A percentile compares a stretch with the other conserved stretches of the same genome.
Evolutionary conservation across 2,113 vertebrate species (phyloP).

Genomic region (Myotis davidii): DNA sequence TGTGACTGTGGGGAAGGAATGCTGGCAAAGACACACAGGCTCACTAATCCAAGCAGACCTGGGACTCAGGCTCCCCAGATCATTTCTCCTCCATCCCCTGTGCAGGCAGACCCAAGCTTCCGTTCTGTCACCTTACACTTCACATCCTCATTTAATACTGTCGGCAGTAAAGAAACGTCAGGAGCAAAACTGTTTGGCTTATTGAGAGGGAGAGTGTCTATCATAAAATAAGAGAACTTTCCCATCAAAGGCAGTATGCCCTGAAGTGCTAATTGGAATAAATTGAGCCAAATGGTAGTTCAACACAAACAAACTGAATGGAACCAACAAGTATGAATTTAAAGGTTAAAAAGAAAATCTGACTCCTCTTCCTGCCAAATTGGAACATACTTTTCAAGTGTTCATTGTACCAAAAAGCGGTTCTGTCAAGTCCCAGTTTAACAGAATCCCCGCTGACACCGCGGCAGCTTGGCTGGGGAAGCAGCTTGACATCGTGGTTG

Average conservation of each 20-base stretch:
- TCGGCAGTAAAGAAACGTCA: constrained; percentile 60
- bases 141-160: constrained; percentile 5
- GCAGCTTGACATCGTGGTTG: constrained; percentile 52
- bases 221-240: constrained; percentile 75
- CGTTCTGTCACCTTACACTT: constrained; percentile 34
- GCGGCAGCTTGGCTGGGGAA: constrained; percentile 14
- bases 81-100: neutral
- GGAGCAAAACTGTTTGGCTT: constrained; percentile 73
- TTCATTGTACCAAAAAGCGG: constrained; percentile 4
- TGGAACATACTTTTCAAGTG: constrained; percentile 30
- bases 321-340: constrained; percentile 55
- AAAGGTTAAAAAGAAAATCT: constrained; percentile 59
- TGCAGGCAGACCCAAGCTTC: constrained; percentile 15
- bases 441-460: constrained; percentile 1
- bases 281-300: constrained; percentile 67
- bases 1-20: neutral
- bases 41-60: neutral
- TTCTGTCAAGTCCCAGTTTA: constrained; percentile 21
- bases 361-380: constrained; percentile 35
- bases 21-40: neutral
- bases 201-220: constrained; percentile 62
- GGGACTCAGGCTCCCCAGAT: neutral
- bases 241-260: constrained; percentile 71
- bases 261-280: constrained; percentile 78
- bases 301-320: constrained; percentile 71